Percentiles rank a stretch among this genome's conserved stretches.
Conservation (phyloP, 2,888 invertebrate species). For the Oxycera nigricornis region DNA sequence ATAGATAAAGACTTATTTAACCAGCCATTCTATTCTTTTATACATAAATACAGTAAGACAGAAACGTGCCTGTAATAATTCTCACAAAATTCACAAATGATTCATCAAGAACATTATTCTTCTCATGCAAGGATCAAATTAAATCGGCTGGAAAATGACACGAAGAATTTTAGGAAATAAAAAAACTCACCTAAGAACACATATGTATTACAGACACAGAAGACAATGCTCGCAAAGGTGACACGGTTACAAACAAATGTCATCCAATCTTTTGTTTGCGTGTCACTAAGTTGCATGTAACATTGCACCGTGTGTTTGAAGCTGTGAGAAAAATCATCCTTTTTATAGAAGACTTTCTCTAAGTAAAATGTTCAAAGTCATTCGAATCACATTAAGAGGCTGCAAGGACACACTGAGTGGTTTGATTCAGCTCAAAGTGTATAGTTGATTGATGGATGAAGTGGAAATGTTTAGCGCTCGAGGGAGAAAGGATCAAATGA, state of each 20-base stretch:
- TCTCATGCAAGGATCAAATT: conserved; percentile 14
- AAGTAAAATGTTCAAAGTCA: conserved; percentile 17
- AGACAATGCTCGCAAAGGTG: conserved; percentile 28
- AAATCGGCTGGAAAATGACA: conserved; percentile 25
- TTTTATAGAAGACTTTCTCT: neutral
- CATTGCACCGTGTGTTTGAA: conserved; percentile 1
- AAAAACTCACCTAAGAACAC: neutral
- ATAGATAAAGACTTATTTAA: too few species aligned
- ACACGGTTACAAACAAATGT: conserved; percentile 39
- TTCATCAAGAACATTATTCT: neutral
- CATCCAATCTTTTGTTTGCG: conserved; percentile 25
- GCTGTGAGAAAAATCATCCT: conserved; percentile 10
- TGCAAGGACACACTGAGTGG: too few species aligned
- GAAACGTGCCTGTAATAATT: conserved; percentile 7
- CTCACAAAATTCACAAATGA: conserved; percentile 14
- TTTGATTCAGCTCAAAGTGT: too few species aligned
- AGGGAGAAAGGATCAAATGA: too few species aligned
- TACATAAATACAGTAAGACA: neutral
- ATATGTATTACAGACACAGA: neutral
- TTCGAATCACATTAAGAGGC: neutral
- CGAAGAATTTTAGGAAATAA: neutral
- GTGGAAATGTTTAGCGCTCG: too few species aligned
- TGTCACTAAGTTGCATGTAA: conserved; percentile 35
- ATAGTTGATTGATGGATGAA: too few species aligned
- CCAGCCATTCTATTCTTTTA: neutral